Base-by-base conservation (phyloP, 2,113 vertebrate species). In the Pangasianodon gigas region DNA sequence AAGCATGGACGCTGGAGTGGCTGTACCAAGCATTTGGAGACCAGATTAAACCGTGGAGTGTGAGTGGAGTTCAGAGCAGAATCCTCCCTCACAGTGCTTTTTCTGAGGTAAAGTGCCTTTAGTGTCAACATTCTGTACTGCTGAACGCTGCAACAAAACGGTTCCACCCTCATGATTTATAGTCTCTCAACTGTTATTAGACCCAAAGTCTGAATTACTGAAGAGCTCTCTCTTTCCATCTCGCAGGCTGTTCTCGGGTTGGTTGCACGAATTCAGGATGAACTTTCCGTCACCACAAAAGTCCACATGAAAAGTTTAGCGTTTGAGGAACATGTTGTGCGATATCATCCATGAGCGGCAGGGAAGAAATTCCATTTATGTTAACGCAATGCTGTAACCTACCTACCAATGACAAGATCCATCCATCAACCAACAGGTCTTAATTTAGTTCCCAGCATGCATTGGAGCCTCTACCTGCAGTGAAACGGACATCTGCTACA, bases 81-180 rank as follows among this genome's bases (percentile, higher is more conserved):
- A 85, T 92, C 81, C 93, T 87, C 84, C 32, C 90, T 90, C 24
- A 26, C 10, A 1, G 80, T 90, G 51, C 79, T 89, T 93, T 93
- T 92, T 90, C 84, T 77, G 86, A 91, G 92, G 87, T 93, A 93
- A 95, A 95, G 92, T 95, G 93, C 93, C 92, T 95, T 95, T 94
- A 93, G 92, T 95, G 93, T 95, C 95, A 95, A 96, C 95, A 95
- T 89, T 93, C 87, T 89, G 93, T 94, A 92, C 92, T 87, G 80
- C 51, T 95, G 91, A 95, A 95, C 94, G 93, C 92, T 87, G 88
- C 77, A 90, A 83, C 6, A n/a, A 91, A 93, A 89, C 91, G 91
- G 93, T 93, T 94, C 93, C 91, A 91, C 91, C 92, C 91, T 6
- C 46, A 77, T 96, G 95, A 95, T 95, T 95, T 94, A 96, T 93